Percentiles rank a stretch among this genome's conserved stretches.
Evolutionary conservation across 2,888 invertebrate genomes (phyloP).

Genomic region (Therioaphis trifolii): DNA sequence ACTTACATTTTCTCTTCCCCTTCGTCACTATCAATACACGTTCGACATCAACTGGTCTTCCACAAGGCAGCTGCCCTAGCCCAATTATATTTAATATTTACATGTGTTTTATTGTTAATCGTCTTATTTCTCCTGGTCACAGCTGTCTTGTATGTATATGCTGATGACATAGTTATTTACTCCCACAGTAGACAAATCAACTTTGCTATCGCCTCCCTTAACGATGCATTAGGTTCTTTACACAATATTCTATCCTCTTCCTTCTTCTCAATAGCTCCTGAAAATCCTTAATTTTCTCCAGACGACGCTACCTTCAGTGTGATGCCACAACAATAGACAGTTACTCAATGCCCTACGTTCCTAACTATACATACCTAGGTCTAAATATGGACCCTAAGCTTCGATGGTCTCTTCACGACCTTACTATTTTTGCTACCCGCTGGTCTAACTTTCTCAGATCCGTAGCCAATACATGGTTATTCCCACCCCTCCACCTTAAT

Average conservation of each 20-base stretch:
- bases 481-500: too few relatives aligned
- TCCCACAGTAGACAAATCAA: background rate
- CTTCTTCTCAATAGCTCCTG: too few relatives aligned
- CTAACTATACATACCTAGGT: background rate
- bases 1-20: background rate
- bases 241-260: background rate
- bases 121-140: background rate
- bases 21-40: background rate
- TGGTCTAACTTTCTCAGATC: too few relatives aligned
- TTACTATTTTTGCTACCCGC: too few relatives aligned
- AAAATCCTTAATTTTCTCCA: too few relatives aligned
- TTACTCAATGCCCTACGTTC: background rate
- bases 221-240: background rate
- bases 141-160: background rate
- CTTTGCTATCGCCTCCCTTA: background rate
- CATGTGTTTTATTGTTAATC: background rate
- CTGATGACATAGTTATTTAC: background rate
- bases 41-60: background rate
- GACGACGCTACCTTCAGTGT: background rate
- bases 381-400: too few relatives aligned
- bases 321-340: background rate
- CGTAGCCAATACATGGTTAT: too few relatives aligned
- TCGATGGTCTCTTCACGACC: too few relatives aligned
- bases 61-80: background rate
- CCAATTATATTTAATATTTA: too few relatives aligned